A percentile compares a stretch with the other conserved stretches of the same genome.
Conservation (phyloP, 2,797 vertebrate genomes). For the Odontamblyopus lacepedii region DNA sequence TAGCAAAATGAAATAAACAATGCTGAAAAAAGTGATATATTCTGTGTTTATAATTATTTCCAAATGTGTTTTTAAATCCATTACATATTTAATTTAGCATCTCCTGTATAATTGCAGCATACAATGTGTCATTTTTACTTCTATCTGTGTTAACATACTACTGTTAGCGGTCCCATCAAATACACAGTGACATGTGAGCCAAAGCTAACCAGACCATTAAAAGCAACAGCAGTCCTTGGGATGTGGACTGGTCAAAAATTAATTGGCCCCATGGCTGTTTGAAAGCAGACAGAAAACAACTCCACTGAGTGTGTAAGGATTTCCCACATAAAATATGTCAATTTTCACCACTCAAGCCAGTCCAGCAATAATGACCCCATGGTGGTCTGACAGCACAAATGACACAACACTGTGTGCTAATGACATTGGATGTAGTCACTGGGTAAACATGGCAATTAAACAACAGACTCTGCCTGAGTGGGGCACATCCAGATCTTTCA, state of each 20-base stretch:
- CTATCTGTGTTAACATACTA: conserved; percentile 46
- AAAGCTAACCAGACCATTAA: conserved; percentile 73
- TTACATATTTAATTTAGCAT: not conserved
- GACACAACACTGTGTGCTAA: conserved; percentile 80
- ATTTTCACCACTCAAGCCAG: conserved; percentile 73
- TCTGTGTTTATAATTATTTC: not conserved
- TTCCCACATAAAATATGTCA: conserved; percentile 80
- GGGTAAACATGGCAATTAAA: conserved; percentile 84
- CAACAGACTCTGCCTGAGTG: conserved; percentile 75
- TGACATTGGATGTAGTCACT: conserved; percentile 78
- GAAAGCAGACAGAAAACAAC: conserved; percentile 72
- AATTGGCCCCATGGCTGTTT: conserved; percentile 78
- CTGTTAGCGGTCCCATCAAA: conserved; percentile 72
- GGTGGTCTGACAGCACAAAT: conserved; percentile 80
- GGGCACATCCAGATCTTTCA: conserved; percentile 73
- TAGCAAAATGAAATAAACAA: too few species aligned
- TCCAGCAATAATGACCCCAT: conserved; percentile 78
- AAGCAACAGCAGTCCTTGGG: conserved; percentile 69
- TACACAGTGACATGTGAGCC: conserved; percentile 68
- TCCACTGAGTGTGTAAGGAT: conserved; percentile 74
- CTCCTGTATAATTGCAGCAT: not conserved
- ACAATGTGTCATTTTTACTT: conserved; percentile 24
- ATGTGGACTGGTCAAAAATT: conserved; percentile 77
- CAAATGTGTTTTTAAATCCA: not conserved
- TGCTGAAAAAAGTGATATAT: not conserved